A percentile compares a stretch with the other conserved stretches of the same genome.
Conservation (phyloP, 2,113 vertebrate genomes). For the Otis tarda region DNA sequence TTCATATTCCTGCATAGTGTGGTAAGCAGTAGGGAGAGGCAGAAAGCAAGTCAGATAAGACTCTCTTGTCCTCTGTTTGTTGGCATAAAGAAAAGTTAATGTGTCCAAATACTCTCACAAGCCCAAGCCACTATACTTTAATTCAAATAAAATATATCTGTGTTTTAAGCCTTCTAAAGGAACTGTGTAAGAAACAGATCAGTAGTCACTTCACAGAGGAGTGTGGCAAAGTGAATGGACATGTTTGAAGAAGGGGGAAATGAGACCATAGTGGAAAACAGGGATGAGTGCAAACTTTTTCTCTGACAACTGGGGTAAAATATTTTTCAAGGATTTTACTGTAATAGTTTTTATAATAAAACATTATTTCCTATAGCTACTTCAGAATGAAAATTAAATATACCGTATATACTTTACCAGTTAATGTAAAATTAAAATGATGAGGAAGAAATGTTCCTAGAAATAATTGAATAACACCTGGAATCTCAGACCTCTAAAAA, state of each 20-base stretch:
- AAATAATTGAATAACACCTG: neutral
- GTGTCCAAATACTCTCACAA: neutral
- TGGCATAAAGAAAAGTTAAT: neutral
- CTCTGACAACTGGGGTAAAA: neutral
- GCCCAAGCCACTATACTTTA: neutral
- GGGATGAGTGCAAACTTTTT: neutral
- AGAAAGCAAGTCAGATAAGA: neutral
- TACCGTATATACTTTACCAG: neutral
- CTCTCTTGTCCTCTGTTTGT: neutral
- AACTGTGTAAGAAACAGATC: neutral
- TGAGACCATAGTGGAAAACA: neutral
- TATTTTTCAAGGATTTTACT: neutral
- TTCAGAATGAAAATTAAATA: neutral
- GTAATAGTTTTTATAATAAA: neutral
- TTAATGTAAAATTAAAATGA: neutral
- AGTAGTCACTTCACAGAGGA: neutral
- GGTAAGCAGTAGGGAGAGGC: neutral
- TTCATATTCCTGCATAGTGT: neutral
- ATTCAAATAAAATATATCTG: neutral
- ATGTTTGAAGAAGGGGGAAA: neutral
- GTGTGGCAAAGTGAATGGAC: neutral
- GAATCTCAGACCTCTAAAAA: neutral
- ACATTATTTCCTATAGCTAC: neutral
- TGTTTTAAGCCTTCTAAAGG: neutral
- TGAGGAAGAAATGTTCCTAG: neutral